Conservation (phyloP, 2,888 invertebrate genomes). For the Ligdia adustata region DNA sequence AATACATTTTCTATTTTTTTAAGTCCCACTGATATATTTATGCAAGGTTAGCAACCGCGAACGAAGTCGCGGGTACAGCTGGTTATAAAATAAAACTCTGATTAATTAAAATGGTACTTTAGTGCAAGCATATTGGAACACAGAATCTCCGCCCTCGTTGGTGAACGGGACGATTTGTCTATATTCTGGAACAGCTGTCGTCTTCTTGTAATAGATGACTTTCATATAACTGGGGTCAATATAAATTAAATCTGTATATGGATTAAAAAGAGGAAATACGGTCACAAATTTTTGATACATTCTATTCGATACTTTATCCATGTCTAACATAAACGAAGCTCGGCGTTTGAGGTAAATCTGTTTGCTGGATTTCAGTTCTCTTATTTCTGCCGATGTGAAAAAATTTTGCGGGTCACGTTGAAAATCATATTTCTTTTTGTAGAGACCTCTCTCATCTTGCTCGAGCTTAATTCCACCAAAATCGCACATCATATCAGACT, state of each 20-base stretch:
- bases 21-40: too few relatives aligned
- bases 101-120: slow-evolving; percentile 20
- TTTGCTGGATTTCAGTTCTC: not conserved
- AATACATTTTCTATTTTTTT: too few relatives aligned
- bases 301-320: not conserved
- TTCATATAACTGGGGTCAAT: not conserved
- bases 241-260: not conserved
- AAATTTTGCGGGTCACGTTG: not conserved
- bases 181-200: not conserved
- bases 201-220: not conserved
- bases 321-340: not conserved
- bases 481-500: not conserved
- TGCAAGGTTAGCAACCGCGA: too few relatives aligned
- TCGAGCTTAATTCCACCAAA: not conserved
- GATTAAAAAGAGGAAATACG: not conserved
- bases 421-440: not conserved
- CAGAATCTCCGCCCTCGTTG: not conserved
- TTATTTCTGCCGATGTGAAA: not conserved
- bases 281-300: not conserved
- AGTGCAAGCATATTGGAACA: not conserved
- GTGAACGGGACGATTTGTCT: not conserved
- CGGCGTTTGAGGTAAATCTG: not conserved
- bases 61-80: too few relatives aligned
- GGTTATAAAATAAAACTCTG: too few relatives aligned
- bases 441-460: too few relatives aligned